Evolutionary conservation across 1,140 invertebrate species (phyloP), one percentile per base, ranked within the genome.

Genomic region (Hyphantria cunea): DNA sequence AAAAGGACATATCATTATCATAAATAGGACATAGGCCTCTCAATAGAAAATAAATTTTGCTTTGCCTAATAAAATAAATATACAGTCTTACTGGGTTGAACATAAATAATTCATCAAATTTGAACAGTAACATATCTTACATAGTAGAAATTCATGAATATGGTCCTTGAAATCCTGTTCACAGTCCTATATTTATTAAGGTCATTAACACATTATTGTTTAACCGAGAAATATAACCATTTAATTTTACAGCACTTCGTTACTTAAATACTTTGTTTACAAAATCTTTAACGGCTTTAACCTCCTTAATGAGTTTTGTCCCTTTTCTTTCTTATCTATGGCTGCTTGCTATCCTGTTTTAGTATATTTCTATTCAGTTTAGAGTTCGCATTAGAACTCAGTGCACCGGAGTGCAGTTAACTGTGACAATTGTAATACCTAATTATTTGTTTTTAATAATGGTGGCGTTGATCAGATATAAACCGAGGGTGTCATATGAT

Each of bases 241-340:
- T 7, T 39, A n/a, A 39, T 10, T n/a, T 3, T 3, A 39, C 37
- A 4, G 14, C 13, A 32, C 0, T 25, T 17, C 14, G 1, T 47
- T 25, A 33, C 39, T 55, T 13, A 25, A 13, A 44, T 9, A 12
- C 7, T 10, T 7, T 44, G 41, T 44, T 44, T 13, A 45, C 14
- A 32, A 11, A 33, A 45, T 55, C 53, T 45, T 11, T 55, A 33
- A 55, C 25, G 31, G 45, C 31, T 55, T 55, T 33, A 33, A 53
- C 51, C 34, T 45, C 42, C 31, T 55, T 55, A 55, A 39, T 5
- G 17, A 25, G 17, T 25, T 25, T 5, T 13, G 9, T 52, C 7
- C 45, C 44, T 49, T 39, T 32, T 49, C 45, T 58, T 42, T 47
- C n/a, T 55, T 48, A 48, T 49, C 41, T 32, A 3, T 25, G 17